Evolutionary conservation across 2,797 vertebrate species (phyloP).

Genomic region (Leontopithecus rosalia): DNA sequence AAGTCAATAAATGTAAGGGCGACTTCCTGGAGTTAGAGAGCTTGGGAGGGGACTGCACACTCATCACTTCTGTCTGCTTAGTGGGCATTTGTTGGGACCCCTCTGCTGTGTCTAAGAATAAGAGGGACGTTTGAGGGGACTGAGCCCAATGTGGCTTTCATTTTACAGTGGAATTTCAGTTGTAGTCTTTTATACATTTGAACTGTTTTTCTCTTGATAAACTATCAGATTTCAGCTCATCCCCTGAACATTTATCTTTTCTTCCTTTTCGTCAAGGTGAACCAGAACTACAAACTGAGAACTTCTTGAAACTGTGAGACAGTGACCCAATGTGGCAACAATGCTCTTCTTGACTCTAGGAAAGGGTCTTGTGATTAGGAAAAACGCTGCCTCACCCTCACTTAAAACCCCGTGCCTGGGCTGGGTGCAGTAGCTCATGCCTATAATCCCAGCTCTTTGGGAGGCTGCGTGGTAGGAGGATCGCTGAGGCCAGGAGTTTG

Average conservation of each 20-base stretch:
- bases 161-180: background rate
- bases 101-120: background rate
- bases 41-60: background rate
- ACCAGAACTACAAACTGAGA: background rate
- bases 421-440: background rate
- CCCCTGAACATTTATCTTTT: background rate
- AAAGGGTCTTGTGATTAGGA: background rate
- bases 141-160: background rate
- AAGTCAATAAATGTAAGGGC: slow-evolving; percentile 63
- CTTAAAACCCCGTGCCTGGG: background rate
- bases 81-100: background rate
- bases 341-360: background rate
- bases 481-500: background rate
- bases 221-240: background rate
- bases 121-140: background rate
- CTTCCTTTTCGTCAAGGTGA: background rate
- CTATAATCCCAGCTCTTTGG: background rate
- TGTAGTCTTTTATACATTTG: background rate
- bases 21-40: background rate
- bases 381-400: background rate
- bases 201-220: background rate
- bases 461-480: background rate
- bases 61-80: slow-evolving; percentile 16
- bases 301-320: background rate
- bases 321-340: no score